Conservation (phyloP, 2,113 vertebrate species). For the Zapornia atra region DNA sequence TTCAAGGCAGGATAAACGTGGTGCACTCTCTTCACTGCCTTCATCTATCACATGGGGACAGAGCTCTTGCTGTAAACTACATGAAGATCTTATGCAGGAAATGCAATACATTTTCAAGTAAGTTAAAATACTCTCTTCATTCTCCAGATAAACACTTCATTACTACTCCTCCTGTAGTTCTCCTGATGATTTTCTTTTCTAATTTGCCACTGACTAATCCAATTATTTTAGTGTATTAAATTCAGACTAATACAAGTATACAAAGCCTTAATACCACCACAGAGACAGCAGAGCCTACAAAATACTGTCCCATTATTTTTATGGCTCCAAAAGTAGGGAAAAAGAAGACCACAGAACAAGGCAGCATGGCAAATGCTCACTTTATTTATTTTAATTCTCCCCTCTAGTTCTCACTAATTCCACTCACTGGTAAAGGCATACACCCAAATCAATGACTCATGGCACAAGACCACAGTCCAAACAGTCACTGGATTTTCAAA, state of each 20-base stretch:
- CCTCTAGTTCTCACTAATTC: conserved; percentile 51
- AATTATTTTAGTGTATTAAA: conserved; percentile 19
- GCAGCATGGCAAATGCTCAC: background rate
- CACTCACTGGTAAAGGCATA: conserved; percentile 51
- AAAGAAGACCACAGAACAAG: background rate
- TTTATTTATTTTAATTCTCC: conserved; percentile 27
- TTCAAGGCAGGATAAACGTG: background rate
- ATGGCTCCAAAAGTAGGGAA: background rate
- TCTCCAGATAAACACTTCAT: background rate
- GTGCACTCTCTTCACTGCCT: background rate
- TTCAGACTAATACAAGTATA: background rate
- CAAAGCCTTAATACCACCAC: background rate
- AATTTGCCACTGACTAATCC: background rate
- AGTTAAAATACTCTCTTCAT: background rate
- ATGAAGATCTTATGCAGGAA: background rate
- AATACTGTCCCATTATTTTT: background rate
- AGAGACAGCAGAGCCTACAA: background rate
- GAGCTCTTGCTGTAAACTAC: background rate
- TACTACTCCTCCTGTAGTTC: background rate
- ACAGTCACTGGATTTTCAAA: conserved; percentile 55
- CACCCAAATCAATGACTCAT: conserved; percentile 73
- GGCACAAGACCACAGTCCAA: conserved; percentile 70
- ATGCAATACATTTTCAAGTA: background rate
- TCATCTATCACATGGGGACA: background rate
- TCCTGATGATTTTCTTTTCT: background rate